A percentile compares a stretch with the other conserved stretches of the same genome.
These are phyloP conservation scores for Tethya wilhelma DNA, from an alignment of 37 sponge, comb jelly and placozoan genomes.

Conservation along the genomic window DNA sequence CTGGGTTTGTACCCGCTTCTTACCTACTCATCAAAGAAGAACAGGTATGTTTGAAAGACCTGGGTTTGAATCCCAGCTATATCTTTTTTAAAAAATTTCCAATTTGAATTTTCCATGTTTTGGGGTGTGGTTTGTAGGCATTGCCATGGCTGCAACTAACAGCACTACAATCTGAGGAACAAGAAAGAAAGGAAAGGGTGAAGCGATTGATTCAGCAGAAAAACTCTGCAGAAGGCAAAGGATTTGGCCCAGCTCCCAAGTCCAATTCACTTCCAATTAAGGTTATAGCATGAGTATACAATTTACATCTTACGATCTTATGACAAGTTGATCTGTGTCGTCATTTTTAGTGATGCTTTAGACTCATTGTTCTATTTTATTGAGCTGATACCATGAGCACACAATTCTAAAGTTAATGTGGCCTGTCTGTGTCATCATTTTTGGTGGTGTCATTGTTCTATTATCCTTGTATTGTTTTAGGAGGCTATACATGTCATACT, in stretches of 20 bases:
- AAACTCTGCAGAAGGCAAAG: slow-evolving; percentile 27
- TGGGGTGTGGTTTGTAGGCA: slow-evolving; percentile 1
- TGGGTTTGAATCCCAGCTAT: too few relatives aligned
- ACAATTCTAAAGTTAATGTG: too few relatives aligned
- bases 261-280: neutral
- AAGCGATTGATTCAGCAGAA: slow-evolving; percentile 44
- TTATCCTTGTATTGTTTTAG: too few relatives aligned
- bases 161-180: slow-evolving; percentile 42
- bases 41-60: slow-evolving; percentile 6
- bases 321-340: neutral
- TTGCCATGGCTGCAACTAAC: slow-evolving; percentile 67
- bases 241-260: slow-evolving; percentile 63
- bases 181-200: slow-evolving; percentile 55
- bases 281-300: neutral
- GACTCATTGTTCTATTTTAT: too few relatives aligned
- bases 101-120: too few relatives aligned
- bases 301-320: neutral
- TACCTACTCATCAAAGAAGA: slow-evolving; percentile 59
- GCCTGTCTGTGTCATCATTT: too few relatives aligned
- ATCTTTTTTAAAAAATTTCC: neutral
- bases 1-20: slow-evolving; percentile 70
- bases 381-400: too few relatives aligned
- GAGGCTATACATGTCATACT: too few relatives aligned
- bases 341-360: too few relatives aligned
- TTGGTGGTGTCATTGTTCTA: too few relatives aligned